Evolutionary conservation across 2,888 invertebrate species (phyloP), one percentile per base, ranked within the genome.

Genomic region (Minunthozetes semirufus): DNA sequence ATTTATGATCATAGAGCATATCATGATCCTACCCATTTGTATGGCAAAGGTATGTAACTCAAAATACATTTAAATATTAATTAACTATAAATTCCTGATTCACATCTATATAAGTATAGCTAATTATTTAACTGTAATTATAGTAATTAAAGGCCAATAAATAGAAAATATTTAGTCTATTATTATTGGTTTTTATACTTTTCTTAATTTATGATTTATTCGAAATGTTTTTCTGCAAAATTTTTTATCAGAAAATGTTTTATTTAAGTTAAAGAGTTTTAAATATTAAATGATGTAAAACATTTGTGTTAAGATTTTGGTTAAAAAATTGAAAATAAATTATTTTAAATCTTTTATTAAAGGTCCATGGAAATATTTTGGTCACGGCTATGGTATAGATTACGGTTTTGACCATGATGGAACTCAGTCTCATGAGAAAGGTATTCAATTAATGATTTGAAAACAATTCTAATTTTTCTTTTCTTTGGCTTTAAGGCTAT

Each of bases 321-420:
- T 48, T 15, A 15, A 48, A 11, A 15, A 11, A 48, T 11, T 15
- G 48, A n/a, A n/a, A n/a, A 48, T 17, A 48, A 48, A 8, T 50
- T 50, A 17, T n/a, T 50, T n/a, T n/a, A n/a, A 6, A 17, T 48
- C 48, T 9, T n/a, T 19, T 19, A 11, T 4, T 56, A 17, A 15
- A 61, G 61, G 68, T 0, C 38, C 72, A 8, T 53, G 61, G 72
- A 75, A 72, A 29, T 59, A 29, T 46, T 66, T 59, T 19, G 72
- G 72, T 2, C 72, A 76, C 53, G 76, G 76, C 0, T 76, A 75
- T 50, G 76, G 76, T 8, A 27, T 76, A 22, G 70, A 75, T 46
- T 76, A 76, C 48, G 73, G 73, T 33, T 75, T 73, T 46, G 61
- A 75, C 27, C 59, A 50, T 8, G 75, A 76, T 63, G 75, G 75